phyloP scores from a whole-genome alignment of 2,888 invertebrate genomes.

The Chaitophorus viminalis region DNA sequence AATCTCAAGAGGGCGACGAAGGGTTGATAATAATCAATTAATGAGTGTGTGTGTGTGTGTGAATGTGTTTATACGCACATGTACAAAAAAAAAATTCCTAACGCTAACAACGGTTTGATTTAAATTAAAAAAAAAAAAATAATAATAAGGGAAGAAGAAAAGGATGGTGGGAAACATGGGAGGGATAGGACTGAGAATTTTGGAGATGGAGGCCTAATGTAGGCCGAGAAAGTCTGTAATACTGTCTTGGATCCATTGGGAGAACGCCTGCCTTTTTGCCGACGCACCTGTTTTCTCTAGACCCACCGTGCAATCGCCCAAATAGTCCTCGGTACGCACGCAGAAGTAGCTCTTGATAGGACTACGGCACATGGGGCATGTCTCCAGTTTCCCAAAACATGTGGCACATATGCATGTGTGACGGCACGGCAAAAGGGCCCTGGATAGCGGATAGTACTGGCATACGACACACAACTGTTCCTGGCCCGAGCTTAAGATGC shows the following conservation, averaged over 20 bases:
- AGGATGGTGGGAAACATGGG: constrained; percentile 10
- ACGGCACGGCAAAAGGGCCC: constrained; percentile 84
- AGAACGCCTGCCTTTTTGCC: constrained; percentile 67
- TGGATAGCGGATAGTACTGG: constrained; percentile 79
- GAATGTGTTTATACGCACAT: not conserved
- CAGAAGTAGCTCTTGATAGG: constrained; percentile 86
- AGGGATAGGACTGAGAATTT: not conserved
- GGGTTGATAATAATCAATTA: not conserved
- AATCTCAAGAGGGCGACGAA: not conserved
- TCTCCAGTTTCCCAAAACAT: constrained; percentile 82
- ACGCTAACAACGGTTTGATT: not conserved
- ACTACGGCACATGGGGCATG: constrained; percentile 88
- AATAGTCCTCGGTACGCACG: constrained; percentile 80
- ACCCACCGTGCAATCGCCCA: constrained; percentile 69
- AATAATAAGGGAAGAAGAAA: not conserved
- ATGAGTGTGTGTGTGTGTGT: not conserved
- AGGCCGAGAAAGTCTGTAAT: constrained; percentile 81
- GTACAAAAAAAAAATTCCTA: not conserved
- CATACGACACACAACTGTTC: constrained; percentile 84
- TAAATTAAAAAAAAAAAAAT: not conserved
- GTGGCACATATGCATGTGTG: constrained; percentile 87
- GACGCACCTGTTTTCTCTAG: constrained; percentile 68
- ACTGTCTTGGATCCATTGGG: constrained; percentile 72
- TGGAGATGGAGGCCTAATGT: constrained; percentile 65
- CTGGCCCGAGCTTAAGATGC: constrained; percentile 67